These are phyloP conservation scores for Chironomus striatipennis DNA, from an alignment of 1,140 invertebrate species.

Conservation along the genomic window DNA sequence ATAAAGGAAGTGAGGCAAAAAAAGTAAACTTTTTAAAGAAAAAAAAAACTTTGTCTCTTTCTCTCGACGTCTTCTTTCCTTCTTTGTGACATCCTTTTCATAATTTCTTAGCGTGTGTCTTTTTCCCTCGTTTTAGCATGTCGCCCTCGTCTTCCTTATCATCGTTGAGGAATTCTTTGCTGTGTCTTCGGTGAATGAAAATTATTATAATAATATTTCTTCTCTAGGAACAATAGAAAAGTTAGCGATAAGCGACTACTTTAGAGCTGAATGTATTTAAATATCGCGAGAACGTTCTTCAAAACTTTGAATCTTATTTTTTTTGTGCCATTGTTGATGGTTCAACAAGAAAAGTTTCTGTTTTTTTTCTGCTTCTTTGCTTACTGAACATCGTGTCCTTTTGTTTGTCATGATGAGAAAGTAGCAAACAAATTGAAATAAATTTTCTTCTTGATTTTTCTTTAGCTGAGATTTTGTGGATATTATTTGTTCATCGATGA, in stretches of 20 bases:
- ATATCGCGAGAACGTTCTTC: background rate
- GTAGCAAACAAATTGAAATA: too few relatives aligned
- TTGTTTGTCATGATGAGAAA: too few relatives aligned
- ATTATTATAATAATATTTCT: background rate
- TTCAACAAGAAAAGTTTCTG: too few relatives aligned
- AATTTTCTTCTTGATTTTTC: too few relatives aligned
- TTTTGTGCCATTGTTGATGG: too few relatives aligned
- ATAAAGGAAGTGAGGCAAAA: too few relatives aligned
- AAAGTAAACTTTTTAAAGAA: background rate
- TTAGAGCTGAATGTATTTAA: background rate
- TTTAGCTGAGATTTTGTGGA: too few relatives aligned
- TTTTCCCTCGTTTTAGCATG: too few relatives aligned
- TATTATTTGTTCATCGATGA: too few relatives aligned
- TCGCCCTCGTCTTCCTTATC: background rate
- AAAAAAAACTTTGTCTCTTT: background rate
- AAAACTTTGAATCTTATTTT: background rate
- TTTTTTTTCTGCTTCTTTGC: too few relatives aligned
- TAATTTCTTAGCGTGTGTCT: background rate
- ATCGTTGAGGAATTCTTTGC: background rate
- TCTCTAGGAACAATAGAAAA: background rate
- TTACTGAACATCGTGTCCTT: too few relatives aligned
- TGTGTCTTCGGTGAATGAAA: background rate
- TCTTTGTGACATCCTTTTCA: background rate
- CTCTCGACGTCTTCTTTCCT: background rate
- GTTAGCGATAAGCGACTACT: conserved; percentile 6